phyloP scores from a whole-genome alignment of 1,140 invertebrate genomes.

The Drosophila subobscura region DNA sequence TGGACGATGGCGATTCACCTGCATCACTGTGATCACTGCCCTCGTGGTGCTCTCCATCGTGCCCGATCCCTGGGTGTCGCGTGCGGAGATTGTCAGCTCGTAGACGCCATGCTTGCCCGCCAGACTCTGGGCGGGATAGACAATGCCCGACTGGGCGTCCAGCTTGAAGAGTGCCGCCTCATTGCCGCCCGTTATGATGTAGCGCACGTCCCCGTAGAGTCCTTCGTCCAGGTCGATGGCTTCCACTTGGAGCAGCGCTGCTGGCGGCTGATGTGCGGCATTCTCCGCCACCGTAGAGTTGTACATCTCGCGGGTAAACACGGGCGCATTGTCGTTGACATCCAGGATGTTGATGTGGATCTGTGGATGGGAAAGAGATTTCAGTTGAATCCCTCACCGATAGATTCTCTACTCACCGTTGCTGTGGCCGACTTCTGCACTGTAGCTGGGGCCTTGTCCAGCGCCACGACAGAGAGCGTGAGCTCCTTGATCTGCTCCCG shows the following conservation, averaged over 20 bases:
- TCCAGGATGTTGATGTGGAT: slow-evolving; percentile 91
- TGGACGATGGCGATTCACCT: slow-evolving; percentile 94
- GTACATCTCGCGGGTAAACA: slow-evolving; percentile 90
- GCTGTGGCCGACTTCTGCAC: slow-evolving; percentile 88
- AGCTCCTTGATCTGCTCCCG: slow-evolving; percentile 89
- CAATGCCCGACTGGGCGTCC: slow-evolving; percentile 89
- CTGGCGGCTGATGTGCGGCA: slow-evolving; percentile 89
- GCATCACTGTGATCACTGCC: slow-evolving; percentile 90
- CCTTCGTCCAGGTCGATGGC: slow-evolving; percentile 91
- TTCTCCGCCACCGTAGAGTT: slow-evolving; percentile 93
- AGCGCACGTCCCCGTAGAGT: slow-evolving; percentile 89
- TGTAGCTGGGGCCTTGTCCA: slow-evolving; percentile 89
- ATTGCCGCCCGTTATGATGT: slow-evolving; percentile 90
- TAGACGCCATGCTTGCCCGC: slow-evolving; percentile 86
- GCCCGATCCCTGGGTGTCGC: slow-evolving; percentile 89
- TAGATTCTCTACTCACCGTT: slow-evolving; percentile 84
- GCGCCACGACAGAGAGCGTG: slow-evolving; percentile 90
- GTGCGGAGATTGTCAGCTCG: slow-evolving; percentile 89
- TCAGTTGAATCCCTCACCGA: background rate
- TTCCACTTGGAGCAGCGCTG: slow-evolving; percentile 90
- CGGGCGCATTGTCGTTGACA: slow-evolving; percentile 93
- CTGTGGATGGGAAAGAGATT: slow-evolving; percentile 67
- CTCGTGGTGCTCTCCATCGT: slow-evolving; percentile 88
- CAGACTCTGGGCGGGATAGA: slow-evolving; percentile 90
- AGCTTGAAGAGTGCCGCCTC: slow-evolving; percentile 88